A percentile compares a stretch with the other conserved stretches of the same genome.
These are phyloP conservation scores for Hippocampus mohnikei DNA, from an alignment of 2,113 vertebrate genomes.

Conservation along the genomic window DNA sequence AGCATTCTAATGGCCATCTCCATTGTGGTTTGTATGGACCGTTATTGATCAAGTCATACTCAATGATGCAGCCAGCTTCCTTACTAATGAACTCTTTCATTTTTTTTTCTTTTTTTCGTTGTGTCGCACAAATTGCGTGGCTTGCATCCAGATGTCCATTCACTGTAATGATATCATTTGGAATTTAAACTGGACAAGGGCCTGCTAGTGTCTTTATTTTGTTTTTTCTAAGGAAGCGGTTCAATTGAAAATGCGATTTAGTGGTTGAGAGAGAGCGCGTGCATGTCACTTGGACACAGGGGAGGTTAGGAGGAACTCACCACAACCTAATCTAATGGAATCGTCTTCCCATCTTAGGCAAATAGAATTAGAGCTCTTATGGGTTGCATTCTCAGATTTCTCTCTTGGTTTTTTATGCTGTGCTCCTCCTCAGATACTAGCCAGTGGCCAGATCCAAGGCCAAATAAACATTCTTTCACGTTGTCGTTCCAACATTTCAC, in stretches of 20 bases:
- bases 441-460: slow-evolving; percentile 22
- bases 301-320: slow-evolving; percentile 45
- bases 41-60: slow-evolving; percentile 59
- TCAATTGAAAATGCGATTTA: slow-evolving; percentile 21
- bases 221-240: slow-evolving; percentile 16
- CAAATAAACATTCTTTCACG: slow-evolving; percentile 34
- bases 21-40: slow-evolving; percentile 63
- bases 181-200: neutral
- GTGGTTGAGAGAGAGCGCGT: slow-evolving; percentile 11
- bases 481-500: slow-evolving; percentile 42
- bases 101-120: slow-evolving; percentile 39
- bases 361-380: slow-evolving; percentile 67
- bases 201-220: neutral
- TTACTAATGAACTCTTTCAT: slow-evolving; percentile 47
- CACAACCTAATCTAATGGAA: slow-evolving; percentile 60
- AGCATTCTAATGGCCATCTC: slow-evolving; percentile 63
- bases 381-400: slow-evolving; percentile 65
- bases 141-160: neutral
- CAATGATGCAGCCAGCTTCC: slow-evolving; percentile 49
- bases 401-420: slow-evolving; percentile 25
- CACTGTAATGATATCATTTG: neutral
- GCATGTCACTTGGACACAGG: slow-evolving; percentile 45
- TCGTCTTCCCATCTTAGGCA: slow-evolving; percentile 56
- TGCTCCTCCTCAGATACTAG: slow-evolving; percentile 22
- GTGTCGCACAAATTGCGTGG: slow-evolving; percentile 10